Evolutionary conservation across 2,113 vertebrate species (phyloP).

Genomic region (Gallinago undulata): DNA sequence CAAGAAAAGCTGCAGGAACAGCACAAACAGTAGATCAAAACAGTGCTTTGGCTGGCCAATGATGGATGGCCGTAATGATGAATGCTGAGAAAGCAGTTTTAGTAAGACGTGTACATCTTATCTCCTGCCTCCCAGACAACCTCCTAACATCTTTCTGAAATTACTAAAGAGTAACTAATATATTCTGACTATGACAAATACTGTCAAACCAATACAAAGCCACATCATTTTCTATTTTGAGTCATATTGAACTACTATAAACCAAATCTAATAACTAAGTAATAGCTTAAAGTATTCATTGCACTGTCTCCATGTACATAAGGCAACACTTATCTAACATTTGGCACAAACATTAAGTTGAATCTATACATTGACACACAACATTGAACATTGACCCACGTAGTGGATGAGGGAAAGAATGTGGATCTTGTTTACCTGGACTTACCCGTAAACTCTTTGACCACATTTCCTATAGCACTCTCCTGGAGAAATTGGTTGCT

Average conservation of each 20-base stretch:
- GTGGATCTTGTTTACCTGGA: not conserved
- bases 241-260: not conserved
- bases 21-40: not conserved
- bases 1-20: not conserved
- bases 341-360: not conserved
- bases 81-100: constrained; percentile 3
- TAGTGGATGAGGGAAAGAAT: not conserved
- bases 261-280: not conserved
- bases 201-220: not conserved
- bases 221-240: not conserved
- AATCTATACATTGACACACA: not conserved
- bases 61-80: not conserved
- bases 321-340: not conserved
- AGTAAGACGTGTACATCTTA: not conserved
- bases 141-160: not conserved
- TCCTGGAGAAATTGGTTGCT: not conserved
- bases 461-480: not conserved
- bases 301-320: not conserved
- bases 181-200: not conserved
- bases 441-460: not conserved
- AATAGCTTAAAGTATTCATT: not conserved
- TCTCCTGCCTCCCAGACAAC: not conserved
- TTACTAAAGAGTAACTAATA: not conserved
- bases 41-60: not conserved
- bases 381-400: not conserved